These are phyloP conservation scores for Laupala kohalensis DNA, from an alignment of 1,140 invertebrate genomes.

Conservation along the genomic window DNA sequence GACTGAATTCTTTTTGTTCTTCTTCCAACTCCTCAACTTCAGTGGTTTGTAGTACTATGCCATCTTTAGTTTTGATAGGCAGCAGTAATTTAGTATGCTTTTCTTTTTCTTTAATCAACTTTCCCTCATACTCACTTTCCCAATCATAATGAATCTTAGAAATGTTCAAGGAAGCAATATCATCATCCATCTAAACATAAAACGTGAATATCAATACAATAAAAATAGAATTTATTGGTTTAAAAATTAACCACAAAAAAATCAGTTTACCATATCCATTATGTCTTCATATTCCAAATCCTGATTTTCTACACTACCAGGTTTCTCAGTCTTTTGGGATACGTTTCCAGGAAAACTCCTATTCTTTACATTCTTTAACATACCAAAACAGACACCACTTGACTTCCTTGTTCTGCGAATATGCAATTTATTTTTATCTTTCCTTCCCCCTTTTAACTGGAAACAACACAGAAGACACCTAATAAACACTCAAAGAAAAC, in stretches of 20 bases:
- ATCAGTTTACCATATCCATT: background rate
- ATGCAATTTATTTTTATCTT: constrained; percentile 38
- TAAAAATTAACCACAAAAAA: too few relatives aligned
- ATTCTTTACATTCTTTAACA: constrained; percentile 29
- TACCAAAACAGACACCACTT: too few relatives aligned
- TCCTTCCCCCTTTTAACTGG: constrained; percentile 24
- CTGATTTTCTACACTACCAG: constrained; percentile 48
- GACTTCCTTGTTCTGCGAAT: constrained; percentile 44
- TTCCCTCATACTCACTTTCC: constrained; percentile 6
- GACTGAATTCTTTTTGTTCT: background rate
- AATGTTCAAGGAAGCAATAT: background rate
- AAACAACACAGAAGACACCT: too few relatives aligned
- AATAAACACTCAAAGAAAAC: too few relatives aligned
- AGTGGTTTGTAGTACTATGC: background rate
- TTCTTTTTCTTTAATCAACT: background rate
- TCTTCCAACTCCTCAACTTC: background rate
- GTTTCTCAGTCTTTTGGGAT: constrained; percentile 19
- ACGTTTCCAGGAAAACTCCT: background rate
- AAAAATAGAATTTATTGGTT: background rate
- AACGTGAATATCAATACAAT: background rate
- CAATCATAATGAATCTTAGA: background rate
- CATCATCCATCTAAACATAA: background rate
- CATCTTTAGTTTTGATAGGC: constrained; percentile 8
- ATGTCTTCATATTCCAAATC: constrained; percentile 16
- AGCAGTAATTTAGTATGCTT: constrained; percentile 5